A percentile compares a stretch with the other conserved stretches of the same genome.
These are phyloP conservation scores for Dinoponera quadriceps DNA, from an alignment of 1,140 invertebrate species.

Conservation along the genomic window DNA sequence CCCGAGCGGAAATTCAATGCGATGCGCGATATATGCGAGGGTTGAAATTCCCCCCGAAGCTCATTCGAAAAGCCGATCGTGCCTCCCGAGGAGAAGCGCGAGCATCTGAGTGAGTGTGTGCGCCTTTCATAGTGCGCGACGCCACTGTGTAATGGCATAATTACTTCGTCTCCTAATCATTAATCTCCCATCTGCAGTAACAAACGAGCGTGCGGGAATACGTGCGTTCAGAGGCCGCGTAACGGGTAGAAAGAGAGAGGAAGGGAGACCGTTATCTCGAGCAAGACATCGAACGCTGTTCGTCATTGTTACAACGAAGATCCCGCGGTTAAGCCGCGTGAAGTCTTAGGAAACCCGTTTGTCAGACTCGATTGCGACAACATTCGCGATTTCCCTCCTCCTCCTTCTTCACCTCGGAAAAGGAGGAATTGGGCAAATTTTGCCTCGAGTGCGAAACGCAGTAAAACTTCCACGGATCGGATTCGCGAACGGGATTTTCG, in stretches of 20 bases:
- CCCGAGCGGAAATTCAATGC: too few relatives aligned
- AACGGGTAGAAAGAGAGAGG: conserved; percentile 15
- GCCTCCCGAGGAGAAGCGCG: too few relatives aligned
- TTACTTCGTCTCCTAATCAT: conserved; percentile 16
- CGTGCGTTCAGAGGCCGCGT: not conserved
- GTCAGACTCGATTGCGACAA: conserved; percentile 38
- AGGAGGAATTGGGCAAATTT: too few relatives aligned
- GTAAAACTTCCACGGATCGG: too few relatives aligned
- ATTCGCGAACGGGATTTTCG: too few relatives aligned
- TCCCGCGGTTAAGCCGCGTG: conserved; percentile 33
- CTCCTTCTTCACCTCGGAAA: too few relatives aligned
- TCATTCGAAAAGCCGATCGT: too few relatives aligned
- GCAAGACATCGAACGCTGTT: conserved; percentile 58
- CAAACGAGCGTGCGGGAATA: conserved; percentile 46
- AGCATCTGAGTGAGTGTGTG: not conserved
- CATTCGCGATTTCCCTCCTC: too few relatives aligned
- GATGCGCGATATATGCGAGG: too few relatives aligned
- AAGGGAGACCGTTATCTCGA: conserved; percentile 44
- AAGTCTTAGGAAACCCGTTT: conserved; percentile 48
- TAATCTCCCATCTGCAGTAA: conserved; percentile 35
- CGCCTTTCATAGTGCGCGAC: conserved; percentile 2
- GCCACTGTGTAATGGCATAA: conserved; percentile 6
- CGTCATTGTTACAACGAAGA: conserved; percentile 55
- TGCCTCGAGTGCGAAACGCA: too few relatives aligned
- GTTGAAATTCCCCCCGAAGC: too few relatives aligned